Conservation (phyloP, 2,113 vertebrate species). For the Oreochromis spilurus region DNA sequence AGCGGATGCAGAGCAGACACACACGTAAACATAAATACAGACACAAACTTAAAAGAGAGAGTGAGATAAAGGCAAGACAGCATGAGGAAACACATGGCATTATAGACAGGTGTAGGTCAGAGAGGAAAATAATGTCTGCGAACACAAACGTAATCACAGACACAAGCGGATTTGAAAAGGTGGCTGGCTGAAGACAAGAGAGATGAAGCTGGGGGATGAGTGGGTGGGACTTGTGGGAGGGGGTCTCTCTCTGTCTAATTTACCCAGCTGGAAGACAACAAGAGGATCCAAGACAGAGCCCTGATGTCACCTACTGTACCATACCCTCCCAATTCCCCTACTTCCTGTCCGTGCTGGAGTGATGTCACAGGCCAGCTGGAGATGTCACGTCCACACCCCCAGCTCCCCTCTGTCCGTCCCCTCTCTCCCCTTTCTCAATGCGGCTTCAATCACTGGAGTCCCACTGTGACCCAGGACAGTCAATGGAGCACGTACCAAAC, state of each 20-base stretch:
- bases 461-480: slow-evolving; percentile 62
- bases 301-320: slow-evolving; percentile 69
- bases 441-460: slow-evolving; percentile 57
- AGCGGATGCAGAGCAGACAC: slow-evolving; percentile 66
- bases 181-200: slow-evolving; percentile 11
- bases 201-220: slow-evolving; percentile 4
- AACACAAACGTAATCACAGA: neutral
- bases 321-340: slow-evolving; percentile 56
- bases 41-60: slow-evolving; percentile 47
- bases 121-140: slow-evolving; percentile 34
- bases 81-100: slow-evolving; percentile 70
- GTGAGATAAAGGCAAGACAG: slow-evolving; percentile 42
- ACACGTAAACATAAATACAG: slow-evolving; percentile 45
- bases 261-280: slow-evolving; percentile 70
- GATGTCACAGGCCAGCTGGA: slow-evolving; percentile 76
- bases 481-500: slow-evolving; percentile 68
- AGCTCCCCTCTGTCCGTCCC: neutral
- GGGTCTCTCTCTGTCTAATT: slow-evolving; percentile 52
- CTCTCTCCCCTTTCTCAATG: slow-evolving; percentile 34
- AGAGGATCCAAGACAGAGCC: slow-evolving; percentile 59
- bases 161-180: slow-evolving; percentile 12
- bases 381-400: slow-evolving; percentile 70
- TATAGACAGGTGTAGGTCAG: slow-evolving; percentile 6
- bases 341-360: slow-evolving; percentile 68
- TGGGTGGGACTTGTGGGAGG: neutral